Base-by-base conservation (phyloP, 2,888 invertebrate species). In the Dinocampus coccinellae region DNA sequence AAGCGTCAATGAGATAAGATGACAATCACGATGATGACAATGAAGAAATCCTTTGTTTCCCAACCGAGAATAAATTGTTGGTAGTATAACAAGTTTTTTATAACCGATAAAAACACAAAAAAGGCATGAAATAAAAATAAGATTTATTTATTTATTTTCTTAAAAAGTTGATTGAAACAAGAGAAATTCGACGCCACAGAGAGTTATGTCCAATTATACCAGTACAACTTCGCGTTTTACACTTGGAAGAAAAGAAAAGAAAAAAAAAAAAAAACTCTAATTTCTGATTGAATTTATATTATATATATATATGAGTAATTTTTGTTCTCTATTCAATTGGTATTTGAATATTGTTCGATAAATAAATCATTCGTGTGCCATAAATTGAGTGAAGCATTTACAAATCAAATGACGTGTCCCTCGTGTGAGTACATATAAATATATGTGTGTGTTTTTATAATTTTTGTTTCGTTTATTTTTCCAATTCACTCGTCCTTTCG, bases 1-100 rank as follows among this genome's bases (percentile, higher is more conserved):
- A 76, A 71, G 69, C 75, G 76, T 76, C 75, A 75, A 75, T 74
- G 73, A 69, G 73, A 69, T 75, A 77, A 73, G 57, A 80, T 82
- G 79, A 82, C 76, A 80, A 78, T 65, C 53, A 4, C 22, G 58
- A 58, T 13, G 13, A 55, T 55, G n/a, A 57, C 47, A 47, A 47
- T 16, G 47, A 20, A n/a, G 16, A 0, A 47, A 47, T 33, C 55
- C 65, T 53, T 57, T 57, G 57, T 66, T 39, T 39, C 39, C 70
- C n/a, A n/a, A 52, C 55, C 52, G 65, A 24, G 72, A 29, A 7
- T 4, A 3, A 29, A 7, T 4, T 29, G 29, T 7, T 29, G 3
- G 7, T 29, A 29, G 29, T 29, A 7, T 7, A 7, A 29, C 3
- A 7, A 29, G 7, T 4, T 4, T 29, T 29, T 29, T 29, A 29